phyloP scores from a whole-genome alignment of 2,797 vertebrate species.

The Sternotherus odoratus region DNA sequence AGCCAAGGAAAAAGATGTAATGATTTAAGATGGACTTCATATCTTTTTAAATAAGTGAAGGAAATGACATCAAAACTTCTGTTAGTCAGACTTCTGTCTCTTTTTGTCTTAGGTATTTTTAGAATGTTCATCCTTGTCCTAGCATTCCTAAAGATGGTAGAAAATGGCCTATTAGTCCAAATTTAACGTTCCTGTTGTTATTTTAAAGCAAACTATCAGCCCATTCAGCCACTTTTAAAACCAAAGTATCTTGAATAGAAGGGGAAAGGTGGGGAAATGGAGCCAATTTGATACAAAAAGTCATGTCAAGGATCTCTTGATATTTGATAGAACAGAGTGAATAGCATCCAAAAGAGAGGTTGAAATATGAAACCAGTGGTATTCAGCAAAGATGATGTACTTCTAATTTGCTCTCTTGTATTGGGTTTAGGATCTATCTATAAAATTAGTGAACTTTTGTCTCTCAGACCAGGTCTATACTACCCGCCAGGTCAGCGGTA shows the following conservation, averaged over 20 bases:
- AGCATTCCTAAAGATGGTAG: not conserved
- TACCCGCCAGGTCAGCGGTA: too few relatives aligned
- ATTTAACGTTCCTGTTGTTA: not conserved
- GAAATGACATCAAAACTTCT: not conserved
- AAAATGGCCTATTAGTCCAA: not conserved
- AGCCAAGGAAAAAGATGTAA: not conserved
- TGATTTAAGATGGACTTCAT: not conserved
- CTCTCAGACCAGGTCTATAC: not conserved
- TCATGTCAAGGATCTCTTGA: not conserved
- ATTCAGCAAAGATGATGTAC: not conserved
- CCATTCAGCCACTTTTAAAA: not conserved
- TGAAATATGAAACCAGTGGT: not conserved
- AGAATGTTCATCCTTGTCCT: rapidly evolving
- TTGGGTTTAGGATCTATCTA: not conserved
- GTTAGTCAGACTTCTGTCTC: not conserved
- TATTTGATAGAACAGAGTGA: not conserved
- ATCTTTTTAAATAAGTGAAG: not conserved
- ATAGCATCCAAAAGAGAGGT: not conserved
- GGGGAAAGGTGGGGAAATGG: not conserved
- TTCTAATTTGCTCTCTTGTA: not conserved
- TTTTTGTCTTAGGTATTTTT: not conserved
- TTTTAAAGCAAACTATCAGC: not conserved
- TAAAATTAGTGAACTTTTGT: not conserved
- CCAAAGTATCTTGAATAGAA: not conserved
- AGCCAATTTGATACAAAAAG: not conserved